A percentile compares a stretch with the other conserved stretches of the same genome.
These are phyloP conservation scores for Biston stratarius DNA, from an alignment of 2,888 invertebrate genomes.

Conservation along the genomic window DNA sequence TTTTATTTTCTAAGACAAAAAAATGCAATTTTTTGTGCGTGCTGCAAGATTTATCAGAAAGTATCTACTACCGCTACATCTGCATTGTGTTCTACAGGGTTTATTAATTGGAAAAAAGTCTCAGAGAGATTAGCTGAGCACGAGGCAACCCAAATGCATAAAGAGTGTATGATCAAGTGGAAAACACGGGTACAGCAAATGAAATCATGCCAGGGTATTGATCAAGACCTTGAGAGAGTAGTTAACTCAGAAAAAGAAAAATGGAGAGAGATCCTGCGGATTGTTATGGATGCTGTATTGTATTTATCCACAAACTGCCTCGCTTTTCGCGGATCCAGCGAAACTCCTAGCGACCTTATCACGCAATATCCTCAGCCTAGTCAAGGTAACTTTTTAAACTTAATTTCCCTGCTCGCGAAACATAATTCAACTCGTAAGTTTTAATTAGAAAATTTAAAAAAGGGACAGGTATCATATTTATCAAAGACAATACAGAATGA, in stretches of 20 bases:
- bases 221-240: conserved; percentile 44
- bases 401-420: conserved; percentile 49
- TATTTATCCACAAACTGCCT: conserved; percentile 46
- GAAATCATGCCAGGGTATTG: conserved; percentile 45
- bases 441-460: conserved; percentile 36
- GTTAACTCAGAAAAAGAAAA: conserved; percentile 43
- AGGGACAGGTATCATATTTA: conserved; percentile 50
- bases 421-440: conserved; percentile 38
- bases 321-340: conserved; percentile 43
- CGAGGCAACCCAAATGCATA: conserved; percentile 36
- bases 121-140: conserved; percentile 42
- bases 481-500: conserved; percentile 47
- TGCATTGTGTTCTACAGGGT: conserved; percentile 33
- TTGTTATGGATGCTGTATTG: conserved; percentile 49
- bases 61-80: conserved; percentile 36
- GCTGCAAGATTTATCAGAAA: conserved; percentile 43
- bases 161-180: conserved; percentile 45
- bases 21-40: conserved; percentile 44
- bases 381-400: conserved; percentile 48
- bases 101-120: conserved; percentile 45
- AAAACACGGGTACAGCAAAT: conserved; percentile 45
- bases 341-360: conserved; percentile 40
- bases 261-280: conserved; percentile 48
- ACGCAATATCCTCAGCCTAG: conserved; percentile 42
- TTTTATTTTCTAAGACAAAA: conserved; percentile 45